These are phyloP conservation scores for Morbakka virulenta DNA, from an alignment of 30 jellyfish, hydroid and myxozoan species.

Conservation along the genomic window DNA sequence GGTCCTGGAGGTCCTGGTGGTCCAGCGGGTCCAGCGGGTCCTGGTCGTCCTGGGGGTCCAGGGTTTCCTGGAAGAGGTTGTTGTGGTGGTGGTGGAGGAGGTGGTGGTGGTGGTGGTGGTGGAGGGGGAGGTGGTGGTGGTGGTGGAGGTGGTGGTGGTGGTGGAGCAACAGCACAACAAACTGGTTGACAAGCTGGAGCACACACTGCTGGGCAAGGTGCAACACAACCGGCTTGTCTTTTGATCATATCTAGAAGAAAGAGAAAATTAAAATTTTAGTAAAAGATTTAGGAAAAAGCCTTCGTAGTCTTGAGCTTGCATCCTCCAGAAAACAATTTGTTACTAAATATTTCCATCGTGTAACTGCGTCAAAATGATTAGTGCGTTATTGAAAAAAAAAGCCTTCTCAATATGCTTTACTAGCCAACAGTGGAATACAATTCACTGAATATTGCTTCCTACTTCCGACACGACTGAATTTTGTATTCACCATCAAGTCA, in stretches of 20 bases:
- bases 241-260: constrained; percentile 63
- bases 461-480: too few species aligned
- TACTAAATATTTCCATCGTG: too few species aligned
- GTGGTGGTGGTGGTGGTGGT: constrained; percentile 90
- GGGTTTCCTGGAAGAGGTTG: constrained; percentile 74
- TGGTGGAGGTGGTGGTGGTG: constrained; percentile 86
- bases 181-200: constrained; percentile 94
- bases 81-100: constrained; percentile 79
- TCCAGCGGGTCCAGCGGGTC: constrained; percentile 87
- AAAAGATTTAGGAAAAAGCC: too few species aligned
- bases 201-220: constrained; percentile 78
- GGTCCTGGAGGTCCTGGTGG: constrained; percentile 96
- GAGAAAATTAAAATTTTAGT: too few species aligned
- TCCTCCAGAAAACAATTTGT: too few species aligned
- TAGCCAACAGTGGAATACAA: too few species aligned
- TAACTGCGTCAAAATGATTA: too few species aligned
- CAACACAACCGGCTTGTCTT: constrained; percentile 83
- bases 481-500: too few species aligned
- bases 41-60: constrained; percentile 87
- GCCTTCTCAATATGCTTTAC: too few species aligned
- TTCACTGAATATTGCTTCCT: too few species aligned
- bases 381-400: too few species aligned
- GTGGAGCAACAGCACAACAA: constrained; percentile 91
- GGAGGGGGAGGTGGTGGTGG: constrained; percentile 98
- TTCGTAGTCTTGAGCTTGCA: too few species aligned